phyloP scores from a whole-genome alignment of 2,888 invertebrate species.

The Torymus texanus region DNA sequence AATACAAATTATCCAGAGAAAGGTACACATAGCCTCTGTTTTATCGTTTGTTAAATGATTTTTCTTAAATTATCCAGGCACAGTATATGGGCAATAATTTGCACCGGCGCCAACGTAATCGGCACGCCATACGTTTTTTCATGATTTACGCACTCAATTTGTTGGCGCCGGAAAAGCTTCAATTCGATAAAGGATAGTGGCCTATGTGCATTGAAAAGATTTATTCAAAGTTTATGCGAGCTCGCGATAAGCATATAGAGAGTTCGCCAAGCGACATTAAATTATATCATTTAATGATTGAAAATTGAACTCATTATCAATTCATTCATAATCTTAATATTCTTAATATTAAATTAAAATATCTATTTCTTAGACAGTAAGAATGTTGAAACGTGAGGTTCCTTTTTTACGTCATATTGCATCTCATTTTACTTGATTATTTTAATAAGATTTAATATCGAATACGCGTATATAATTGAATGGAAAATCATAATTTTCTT shows the following conservation, averaged over 20 bases:
- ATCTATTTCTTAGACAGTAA: background rate
- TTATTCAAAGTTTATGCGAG: conserved; percentile 29
- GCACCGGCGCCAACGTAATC: conserved; percentile 2
- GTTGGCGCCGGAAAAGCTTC: conserved; percentile 23
- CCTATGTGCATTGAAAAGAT: background rate
- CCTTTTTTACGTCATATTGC: too few species aligned
- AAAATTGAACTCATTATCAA: conserved; percentile 16
- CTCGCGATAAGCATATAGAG: conserved; percentile 1
- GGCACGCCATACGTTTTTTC: background rate
- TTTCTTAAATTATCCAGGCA: background rate
- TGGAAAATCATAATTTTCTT: too few species aligned
- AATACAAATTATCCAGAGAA: too few species aligned
- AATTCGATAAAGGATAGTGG: conserved; percentile 17
- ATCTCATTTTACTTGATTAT: too few species aligned
- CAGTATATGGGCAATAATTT: background rate
- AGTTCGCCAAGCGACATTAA: conserved; percentile 5
- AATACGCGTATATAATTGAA: too few species aligned
- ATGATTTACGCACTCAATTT: conserved; percentile 23
- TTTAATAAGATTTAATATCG: too few species aligned
- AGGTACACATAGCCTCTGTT: too few species aligned
- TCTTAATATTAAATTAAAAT: conserved; percentile 9
- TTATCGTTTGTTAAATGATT: too few species aligned
- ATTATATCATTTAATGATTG: conserved; percentile 22
- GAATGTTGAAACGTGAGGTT: too few species aligned
- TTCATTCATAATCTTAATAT: conserved; percentile 7